phyloP scores from a whole-genome alignment of 2,888 invertebrate genomes.

The Zeuzera pyrina region DNA sequence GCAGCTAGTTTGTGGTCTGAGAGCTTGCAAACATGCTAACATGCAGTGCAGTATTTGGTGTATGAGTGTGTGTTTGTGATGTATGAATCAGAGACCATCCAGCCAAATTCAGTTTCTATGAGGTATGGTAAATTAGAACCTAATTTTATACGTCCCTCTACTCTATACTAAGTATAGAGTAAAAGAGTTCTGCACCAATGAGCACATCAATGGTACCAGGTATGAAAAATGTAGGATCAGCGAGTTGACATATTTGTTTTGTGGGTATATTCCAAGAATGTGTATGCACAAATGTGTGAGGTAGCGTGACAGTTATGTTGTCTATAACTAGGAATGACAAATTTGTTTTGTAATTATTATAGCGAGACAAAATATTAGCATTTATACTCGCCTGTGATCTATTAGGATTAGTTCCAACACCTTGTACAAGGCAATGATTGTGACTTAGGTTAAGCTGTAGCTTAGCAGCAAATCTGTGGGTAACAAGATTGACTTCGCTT shows the following conservation, averaged over 20 bases:
- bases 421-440: slow-evolving; percentile 4
- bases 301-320: slow-evolving; percentile 8
- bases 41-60: no score
- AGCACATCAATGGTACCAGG: slow-evolving; percentile 12
- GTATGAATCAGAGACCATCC: slow-evolving; percentile 9
- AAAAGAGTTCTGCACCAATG: slow-evolving; percentile 12
- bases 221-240: slow-evolving; percentile 12
- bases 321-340: slow-evolving; percentile 8
- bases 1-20: slow-evolving; percentile 3
- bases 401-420: not conserved
- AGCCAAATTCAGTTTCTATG: slow-evolving; percentile 8
- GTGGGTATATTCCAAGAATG: slow-evolving; percentile 6
- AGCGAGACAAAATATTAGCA: not conserved
- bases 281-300: slow-evolving; percentile 5
- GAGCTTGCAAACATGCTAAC: not conserved
- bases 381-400: slow-evolving; percentile 3
- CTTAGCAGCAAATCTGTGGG: slow-evolving; percentile 3
- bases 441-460: slow-evolving; percentile 3
- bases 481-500: slow-evolving; percentile 4
- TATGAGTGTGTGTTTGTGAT: not conserved
- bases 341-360: not conserved
- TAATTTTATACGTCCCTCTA: slow-evolving; percentile 5
- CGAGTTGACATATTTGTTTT: slow-evolving; percentile 4
- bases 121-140: slow-evolving; percentile 8
- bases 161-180: slow-evolving; percentile 1